These are phyloP conservation scores for Myathropa florea DNA, from an alignment of 2,888 invertebrate genomes.

Conservation along the genomic window DNA sequence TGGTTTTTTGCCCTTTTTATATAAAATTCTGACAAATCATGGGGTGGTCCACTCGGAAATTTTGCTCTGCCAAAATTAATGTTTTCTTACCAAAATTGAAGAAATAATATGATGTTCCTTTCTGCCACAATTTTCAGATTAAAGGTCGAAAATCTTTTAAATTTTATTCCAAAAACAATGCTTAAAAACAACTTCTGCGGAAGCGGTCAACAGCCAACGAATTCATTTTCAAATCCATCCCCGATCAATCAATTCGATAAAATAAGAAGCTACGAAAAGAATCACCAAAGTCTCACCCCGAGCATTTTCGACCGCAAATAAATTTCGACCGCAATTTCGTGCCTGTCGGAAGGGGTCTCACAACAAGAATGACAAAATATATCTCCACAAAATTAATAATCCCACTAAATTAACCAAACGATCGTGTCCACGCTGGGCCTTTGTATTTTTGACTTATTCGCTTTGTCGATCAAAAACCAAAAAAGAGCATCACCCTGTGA, in stretches of 20 bases:
- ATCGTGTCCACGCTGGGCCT: constrained; percentile 26
- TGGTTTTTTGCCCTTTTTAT: too few species aligned
- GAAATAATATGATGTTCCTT: too few species aligned
- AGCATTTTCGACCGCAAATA: constrained; percentile 30
- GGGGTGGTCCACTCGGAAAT: too few species aligned
- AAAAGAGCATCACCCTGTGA: constrained; percentile 20
- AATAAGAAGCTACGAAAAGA: constrained; percentile 51
- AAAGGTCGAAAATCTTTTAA: background rate
- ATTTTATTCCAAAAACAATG: background rate
- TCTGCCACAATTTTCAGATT: too few species aligned
- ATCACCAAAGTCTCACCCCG: constrained; percentile 17
- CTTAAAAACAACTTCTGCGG: constrained; percentile 26
- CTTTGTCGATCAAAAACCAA: constrained; percentile 6
- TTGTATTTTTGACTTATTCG: constrained; percentile 12
- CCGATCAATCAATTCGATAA: constrained; percentile 45
- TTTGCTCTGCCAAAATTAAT: too few species aligned
- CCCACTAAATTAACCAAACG: constrained; percentile 50
- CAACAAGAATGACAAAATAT: background rate
- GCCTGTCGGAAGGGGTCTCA: constrained; percentile 14
- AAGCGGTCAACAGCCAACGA: constrained; percentile 33
- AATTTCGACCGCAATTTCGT: constrained; percentile 22
- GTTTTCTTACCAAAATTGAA: too few species aligned
- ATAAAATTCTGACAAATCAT: too few species aligned
- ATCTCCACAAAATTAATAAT: constrained; percentile 48
- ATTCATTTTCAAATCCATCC: background rate